Conservation (phyloP, 2,888 invertebrate species). For the Empis livida region DNA sequence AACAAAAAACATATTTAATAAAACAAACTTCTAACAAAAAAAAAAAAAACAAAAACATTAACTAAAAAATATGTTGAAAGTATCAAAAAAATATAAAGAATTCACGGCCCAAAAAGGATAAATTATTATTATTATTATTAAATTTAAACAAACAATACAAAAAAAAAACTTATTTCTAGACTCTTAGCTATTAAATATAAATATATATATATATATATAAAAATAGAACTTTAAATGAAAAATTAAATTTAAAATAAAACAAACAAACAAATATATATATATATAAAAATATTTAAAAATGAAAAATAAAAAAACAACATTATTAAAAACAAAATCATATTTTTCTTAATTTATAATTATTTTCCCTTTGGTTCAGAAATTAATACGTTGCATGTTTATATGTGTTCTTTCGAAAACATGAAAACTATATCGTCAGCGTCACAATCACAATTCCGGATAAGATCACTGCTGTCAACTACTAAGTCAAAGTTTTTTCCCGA, state of each 20-base stretch:
- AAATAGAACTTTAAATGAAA: constrained; percentile 2
- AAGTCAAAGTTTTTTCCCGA: too few species aligned
- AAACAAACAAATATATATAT: not conserved
- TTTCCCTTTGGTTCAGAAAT: too few species aligned
- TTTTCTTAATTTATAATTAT: too few species aligned
- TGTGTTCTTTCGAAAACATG: too few species aligned
- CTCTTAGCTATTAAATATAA: not conserved
- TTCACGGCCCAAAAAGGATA: constrained; percentile 1
- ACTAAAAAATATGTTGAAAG: not conserved
- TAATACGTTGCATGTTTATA: too few species aligned
- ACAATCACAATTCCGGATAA: too few species aligned
- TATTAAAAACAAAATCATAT: not conserved
- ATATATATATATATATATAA: constrained; percentile 1
- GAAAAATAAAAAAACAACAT: not conserved
- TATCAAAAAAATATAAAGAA: not conserved
- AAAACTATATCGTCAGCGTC: too few species aligned
- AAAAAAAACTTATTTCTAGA: not conserved
- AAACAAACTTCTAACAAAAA: too few species aligned
- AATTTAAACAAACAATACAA: not conserved
- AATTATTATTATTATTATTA: not conserved
- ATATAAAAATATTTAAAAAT: not conserved
- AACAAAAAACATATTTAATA: not conserved
- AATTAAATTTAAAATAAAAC: constrained; percentile 1
- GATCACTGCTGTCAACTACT: too few species aligned
- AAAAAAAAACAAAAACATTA: too few species aligned